Base-by-base conservation (phyloP, 1,140 invertebrate species). In the Hylyphantes graminicola region DNA sequence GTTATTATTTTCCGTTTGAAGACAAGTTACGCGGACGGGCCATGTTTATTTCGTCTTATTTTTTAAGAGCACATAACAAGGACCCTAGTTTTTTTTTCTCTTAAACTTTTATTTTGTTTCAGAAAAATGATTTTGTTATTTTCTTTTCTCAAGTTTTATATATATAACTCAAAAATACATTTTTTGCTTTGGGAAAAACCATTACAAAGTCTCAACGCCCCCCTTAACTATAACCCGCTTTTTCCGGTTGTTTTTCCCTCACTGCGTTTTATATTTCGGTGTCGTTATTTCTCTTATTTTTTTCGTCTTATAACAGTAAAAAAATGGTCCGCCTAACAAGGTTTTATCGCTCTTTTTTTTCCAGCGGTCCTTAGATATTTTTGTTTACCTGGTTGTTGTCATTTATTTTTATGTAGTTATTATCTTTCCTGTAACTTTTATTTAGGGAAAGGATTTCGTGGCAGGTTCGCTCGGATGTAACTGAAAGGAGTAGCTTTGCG, bases 31-130 rank as follows among this genome's bases (percentile, higher is more conserved):
- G 13, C 11, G 15, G 61, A n/a, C n/a, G 61, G 21, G 15, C 35
- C n/a, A 70, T 53, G 68, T 70, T 70, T 70, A 53, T 70, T 70
- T n/a, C 68, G 50, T 70, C 68, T 48, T 53, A 70, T 70, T 70
- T 53, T n/a, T 70, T 70, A 70, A 70, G 68, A n/a, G 68, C 48
- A 70, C 68, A 51, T 70, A 70, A 70, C 68, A 70, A 70, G 50
- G n/a, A 51, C 6, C 12, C 9, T 51, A 17, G 11, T 70, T 17
- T 53, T 15, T 35, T 35, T 35, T 35, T 35, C 5, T 35, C 35
- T 35, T 70, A n/a, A 70, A 70, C 54, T 70, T 70, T 59, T 50
- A 70, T 53, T 59, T 70, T 70, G 51, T 70, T 48, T 70, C 35
- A 35, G 35, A 35, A 35, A 35, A 35, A 35, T 35, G 35, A 35